Evolutionary conservation across 2,888 invertebrate genomes (phyloP), one percentile per base, ranked within the genome.

Genomic region (Pseudococcus longispinus): DNA sequence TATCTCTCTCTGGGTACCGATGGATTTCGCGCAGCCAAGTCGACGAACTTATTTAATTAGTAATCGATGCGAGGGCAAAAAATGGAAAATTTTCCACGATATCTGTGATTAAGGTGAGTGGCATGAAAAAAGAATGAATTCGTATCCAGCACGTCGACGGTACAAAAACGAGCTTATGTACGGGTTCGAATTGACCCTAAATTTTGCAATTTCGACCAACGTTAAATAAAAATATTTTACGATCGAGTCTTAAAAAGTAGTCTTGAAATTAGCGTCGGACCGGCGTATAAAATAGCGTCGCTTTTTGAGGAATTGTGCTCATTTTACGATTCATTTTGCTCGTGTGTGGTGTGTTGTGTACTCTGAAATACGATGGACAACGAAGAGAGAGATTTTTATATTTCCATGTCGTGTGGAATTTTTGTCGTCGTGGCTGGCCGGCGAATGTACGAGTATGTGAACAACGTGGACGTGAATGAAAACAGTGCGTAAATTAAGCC

Each of bases 281-380:
- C 37, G 37, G 9, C 77, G 42, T 80, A 80, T 80, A 80, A 80
- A 80, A 80, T 42, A n/a, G 20, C 42, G 37, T 15, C 11, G 42
- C 77, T 80, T 42, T 80, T 80, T 80, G 77, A 80, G 77, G 29
- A 80, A 80, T 80, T 80, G 37, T 80, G 77, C 77, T n/a, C 77
- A 5, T 20, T 80, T 80, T 80, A 80, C 77, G 77, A 80, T 80
- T 80, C 42, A 80, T 80, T 80, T 80, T 20, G 42, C 20, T 9
- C 3, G 42, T 18, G 42, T 80, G 20, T 20, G 37, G 37, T 20
- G 20, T 60, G 13, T 9, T 37, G 4, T 37, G 37, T 37, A 32
- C 5, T 32, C 9, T 9, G 32, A 2, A 32, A 5, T 32, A 37
- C 37, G 5, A 37, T 9, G 37, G 5, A 37, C 37, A 37, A 9